These are phyloP conservation scores for Lydus trimaculatus DNA, from an alignment of 2,888 invertebrate genomes.

Conservation along the genomic window DNA sequence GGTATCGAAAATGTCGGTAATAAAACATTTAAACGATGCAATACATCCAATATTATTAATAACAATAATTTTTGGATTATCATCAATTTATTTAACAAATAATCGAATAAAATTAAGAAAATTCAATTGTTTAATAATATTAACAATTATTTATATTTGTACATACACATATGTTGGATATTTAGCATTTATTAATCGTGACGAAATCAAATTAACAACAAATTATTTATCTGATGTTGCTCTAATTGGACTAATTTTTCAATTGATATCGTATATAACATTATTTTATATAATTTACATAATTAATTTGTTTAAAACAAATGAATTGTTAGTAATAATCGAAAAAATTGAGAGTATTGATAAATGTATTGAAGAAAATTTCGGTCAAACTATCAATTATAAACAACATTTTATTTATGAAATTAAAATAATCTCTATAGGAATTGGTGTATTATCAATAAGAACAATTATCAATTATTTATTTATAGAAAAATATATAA, in stretches of 20 bases:
- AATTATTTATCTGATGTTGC: conserved; percentile 28
- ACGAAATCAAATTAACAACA: conserved; percentile 8
- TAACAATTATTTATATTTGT: conserved; percentile 18
- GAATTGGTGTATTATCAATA: conserved; percentile 3
- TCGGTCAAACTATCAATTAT: conserved; percentile 20
- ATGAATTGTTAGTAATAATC: conserved; percentile 14
- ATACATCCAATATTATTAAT: conserved; percentile 23
- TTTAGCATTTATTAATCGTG: background rate
- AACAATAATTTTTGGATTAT: conserved; percentile 23
- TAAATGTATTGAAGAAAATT: conserved; percentile 16
- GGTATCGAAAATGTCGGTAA: conserved; percentile 12
- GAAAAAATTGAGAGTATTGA: conserved; percentile 24
- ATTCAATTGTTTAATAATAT: conserved; percentile 18
- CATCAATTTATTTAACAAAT: conserved; percentile 18
- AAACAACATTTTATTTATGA: conserved; percentile 22
- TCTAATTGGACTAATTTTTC: conserved; percentile 23
- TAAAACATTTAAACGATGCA: conserved; percentile 16
- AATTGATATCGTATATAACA: conserved; percentile 18
- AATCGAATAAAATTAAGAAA: conserved; percentile 25
- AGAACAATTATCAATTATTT: conserved; percentile 22
- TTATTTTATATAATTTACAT: conserved; percentile 18
- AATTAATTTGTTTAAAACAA: conserved; percentile 13
- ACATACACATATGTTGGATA: background rate
- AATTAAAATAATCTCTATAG: conserved; percentile 12
- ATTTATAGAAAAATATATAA: conserved; percentile 17